Base-by-base conservation (phyloP, 2,113 vertebrate genomes). In the Caracal caracal region DNA sequence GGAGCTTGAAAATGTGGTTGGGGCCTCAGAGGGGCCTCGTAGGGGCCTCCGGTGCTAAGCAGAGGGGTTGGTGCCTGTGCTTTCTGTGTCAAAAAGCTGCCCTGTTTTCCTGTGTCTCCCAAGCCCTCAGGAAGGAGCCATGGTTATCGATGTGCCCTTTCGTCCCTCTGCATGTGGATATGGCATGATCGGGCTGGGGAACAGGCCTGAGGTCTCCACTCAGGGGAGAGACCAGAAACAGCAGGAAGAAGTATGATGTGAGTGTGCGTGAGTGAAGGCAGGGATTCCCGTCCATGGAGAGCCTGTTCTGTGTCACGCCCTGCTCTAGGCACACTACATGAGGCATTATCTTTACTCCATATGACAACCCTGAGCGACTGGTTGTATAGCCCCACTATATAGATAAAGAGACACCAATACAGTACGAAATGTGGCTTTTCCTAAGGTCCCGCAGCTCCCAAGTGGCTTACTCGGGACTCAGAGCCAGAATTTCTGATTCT, bases 21-120 rank as follows among this genome's bases (percentile, higher is more conserved):
- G 26, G 11, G 6, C 49, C 43, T 0, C 0, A 3, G 28, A 20
- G 22, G 17, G 7, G 15, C 49, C 53, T 0, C 0, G 1, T n/a
- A 20, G 16, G 17, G 7, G 15, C 30, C 6, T 56, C 10, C 20
- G 3, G 3, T 2, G 47, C 47, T 56, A 13, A 17, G 11, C 40
- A 65, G 68, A 53, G 28, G 19, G 10, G 3, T 10, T n/a, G 1
- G 56, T n/a, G 24, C 37, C 7, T 28, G 11, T 28, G 6, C 63
- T 17, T 71, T 43, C 43, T 51, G 20, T 40, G 13, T 43, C 33
- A 11, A 53, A 30, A 82, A 56, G 49, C 24, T 19, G 35, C 17
- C 15, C 3, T 35, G 6, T 63, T 56, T 30, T 49, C 3, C 40
- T 79, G 40, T 73, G 22, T 65, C 61, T 61, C 30, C 40, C 24